phyloP scores from a whole-genome alignment of 2,888 invertebrate genomes.

The Aleiodes alternator region DNA sequence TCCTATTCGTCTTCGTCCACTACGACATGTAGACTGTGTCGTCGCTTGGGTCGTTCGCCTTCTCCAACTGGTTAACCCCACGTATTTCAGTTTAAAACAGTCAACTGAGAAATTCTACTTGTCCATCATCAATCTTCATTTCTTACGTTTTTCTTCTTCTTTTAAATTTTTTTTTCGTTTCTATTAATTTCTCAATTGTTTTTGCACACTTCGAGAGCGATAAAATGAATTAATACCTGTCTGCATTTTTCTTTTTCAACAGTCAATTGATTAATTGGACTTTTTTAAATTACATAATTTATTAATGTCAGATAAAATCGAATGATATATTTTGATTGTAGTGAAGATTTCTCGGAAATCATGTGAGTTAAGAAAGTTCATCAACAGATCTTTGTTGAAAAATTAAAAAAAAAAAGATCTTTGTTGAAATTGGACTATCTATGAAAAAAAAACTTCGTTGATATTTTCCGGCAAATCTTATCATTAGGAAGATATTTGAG shows the following conservation, averaged over 20 bases:
- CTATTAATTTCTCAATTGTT: conserved; percentile 2
- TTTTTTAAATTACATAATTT: too few species aligned
- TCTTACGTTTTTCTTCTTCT: conserved; percentile 4
- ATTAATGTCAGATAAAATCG: too few species aligned
- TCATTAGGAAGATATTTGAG: too few species aligned
- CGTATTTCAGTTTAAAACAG: conserved; percentile 38
- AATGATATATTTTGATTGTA: too few species aligned
- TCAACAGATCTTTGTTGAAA: too few species aligned
- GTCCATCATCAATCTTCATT: conserved; percentile 36
- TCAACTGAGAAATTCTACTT: conserved; percentile 41
- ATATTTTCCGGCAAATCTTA: too few species aligned
- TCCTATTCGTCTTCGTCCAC: conserved; percentile 52
- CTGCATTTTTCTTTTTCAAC: conserved; percentile 35
- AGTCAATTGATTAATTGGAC: too few species aligned
- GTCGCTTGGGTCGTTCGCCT: conserved; percentile 35
- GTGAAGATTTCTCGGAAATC: too few species aligned
- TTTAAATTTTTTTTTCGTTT: conserved; percentile 20
- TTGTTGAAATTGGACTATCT: too few species aligned
- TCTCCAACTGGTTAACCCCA: conserved; percentile 43
- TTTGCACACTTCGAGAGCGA: conserved; percentile 38
- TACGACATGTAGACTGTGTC: conserved; percentile 47
- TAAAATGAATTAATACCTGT: conserved; percentile 39
- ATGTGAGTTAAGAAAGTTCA: too few species aligned
- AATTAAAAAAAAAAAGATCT: too few species aligned
- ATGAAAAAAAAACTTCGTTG: too few species aligned